Conservation (phyloP, 2,113 vertebrate species). For the Cisticola juncidis region DNA sequence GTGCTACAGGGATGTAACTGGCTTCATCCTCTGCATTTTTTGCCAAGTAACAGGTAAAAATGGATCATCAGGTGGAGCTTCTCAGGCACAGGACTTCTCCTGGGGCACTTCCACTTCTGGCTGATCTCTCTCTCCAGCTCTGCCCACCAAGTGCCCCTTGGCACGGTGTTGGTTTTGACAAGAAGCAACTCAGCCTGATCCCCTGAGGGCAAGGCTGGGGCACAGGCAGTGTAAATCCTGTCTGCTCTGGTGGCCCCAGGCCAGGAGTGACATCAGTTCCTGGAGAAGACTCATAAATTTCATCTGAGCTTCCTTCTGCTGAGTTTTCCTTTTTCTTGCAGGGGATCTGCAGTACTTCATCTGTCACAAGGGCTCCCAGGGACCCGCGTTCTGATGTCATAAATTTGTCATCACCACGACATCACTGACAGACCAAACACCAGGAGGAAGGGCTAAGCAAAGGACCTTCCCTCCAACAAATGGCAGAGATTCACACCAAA, state of each 20-base stretch:
- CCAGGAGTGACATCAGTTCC: background rate
- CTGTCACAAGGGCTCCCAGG: background rate
- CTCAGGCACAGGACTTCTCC: background rate
- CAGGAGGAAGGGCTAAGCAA: background rate
- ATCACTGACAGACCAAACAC: background rate
- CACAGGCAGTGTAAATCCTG: background rate
- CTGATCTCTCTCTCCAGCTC: background rate
- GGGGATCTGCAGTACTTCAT: background rate
- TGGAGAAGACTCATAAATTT: background rate
- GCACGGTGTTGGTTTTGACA: rapidly evolving
- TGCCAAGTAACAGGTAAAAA: background rate
- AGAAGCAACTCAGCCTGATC: background rate
- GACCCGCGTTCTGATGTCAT: background rate
- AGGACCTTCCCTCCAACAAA: background rate
- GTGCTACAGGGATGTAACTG: background rate
- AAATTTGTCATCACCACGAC: background rate
- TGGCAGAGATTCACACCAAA: background rate
- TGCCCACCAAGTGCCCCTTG: background rate
- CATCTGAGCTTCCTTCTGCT: background rate
- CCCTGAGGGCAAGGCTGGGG: background rate
- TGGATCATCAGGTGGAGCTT: background rate
- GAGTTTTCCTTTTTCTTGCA: background rate
- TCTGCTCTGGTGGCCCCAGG: background rate
- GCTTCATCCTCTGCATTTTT: background rate
- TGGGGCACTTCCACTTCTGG: background rate